Evolutionary conservation across 1,140 invertebrate genomes (phyloP).

Genomic region (silkworm (Bombyx mori)): DNA sequence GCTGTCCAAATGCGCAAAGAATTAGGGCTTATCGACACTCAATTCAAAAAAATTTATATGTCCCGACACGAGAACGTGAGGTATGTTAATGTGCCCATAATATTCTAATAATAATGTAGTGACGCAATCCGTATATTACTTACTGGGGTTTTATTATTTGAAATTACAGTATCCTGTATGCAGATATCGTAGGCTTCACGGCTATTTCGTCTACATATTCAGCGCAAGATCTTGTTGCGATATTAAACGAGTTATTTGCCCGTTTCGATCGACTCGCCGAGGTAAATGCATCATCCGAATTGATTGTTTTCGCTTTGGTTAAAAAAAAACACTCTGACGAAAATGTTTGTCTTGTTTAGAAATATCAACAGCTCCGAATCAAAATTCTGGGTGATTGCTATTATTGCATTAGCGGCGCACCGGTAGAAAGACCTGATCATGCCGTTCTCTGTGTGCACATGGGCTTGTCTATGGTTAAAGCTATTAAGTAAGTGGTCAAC

Average conservation of each 20-base stretch:
- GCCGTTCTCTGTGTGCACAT: slow-evolving; percentile 95
- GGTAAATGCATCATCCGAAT: slow-evolving; percentile 66
- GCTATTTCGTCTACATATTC: slow-evolving; percentile 96
- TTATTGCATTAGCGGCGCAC: slow-evolving; percentile 95
- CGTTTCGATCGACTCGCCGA: slow-evolving; percentile 93
- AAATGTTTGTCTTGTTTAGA: slow-evolving; percentile 65
- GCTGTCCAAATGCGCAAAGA: slow-evolving; percentile 95
- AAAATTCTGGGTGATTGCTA: slow-evolving; percentile 97
- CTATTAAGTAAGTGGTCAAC: slow-evolving; percentile 85
- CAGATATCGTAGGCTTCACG: slow-evolving; percentile 94
- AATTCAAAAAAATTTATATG: slow-evolving; percentile 99
- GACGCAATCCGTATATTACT: background rate
- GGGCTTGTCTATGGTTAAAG: slow-evolving; percentile 96
- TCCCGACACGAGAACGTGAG: slow-evolving; percentile 96
- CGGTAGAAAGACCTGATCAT: slow-evolving; percentile 89
- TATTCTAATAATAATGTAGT: background rate
- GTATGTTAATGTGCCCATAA: slow-evolving; percentile 53
- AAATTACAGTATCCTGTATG: slow-evolving; percentile 83
- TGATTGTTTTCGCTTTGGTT: background rate
- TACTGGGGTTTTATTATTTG: slow-evolving; percentile 15
- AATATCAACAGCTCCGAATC: slow-evolving; percentile 94
- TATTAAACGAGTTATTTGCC: slow-evolving; percentile 94
- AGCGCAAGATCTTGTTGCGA: slow-evolving; percentile 93
- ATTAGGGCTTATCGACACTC: slow-evolving; percentile 87
- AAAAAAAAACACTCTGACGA: background rate